phyloP scores from a whole-genome alignment of 2,888 invertebrate species.

The Dynastes tityus region DNA sequence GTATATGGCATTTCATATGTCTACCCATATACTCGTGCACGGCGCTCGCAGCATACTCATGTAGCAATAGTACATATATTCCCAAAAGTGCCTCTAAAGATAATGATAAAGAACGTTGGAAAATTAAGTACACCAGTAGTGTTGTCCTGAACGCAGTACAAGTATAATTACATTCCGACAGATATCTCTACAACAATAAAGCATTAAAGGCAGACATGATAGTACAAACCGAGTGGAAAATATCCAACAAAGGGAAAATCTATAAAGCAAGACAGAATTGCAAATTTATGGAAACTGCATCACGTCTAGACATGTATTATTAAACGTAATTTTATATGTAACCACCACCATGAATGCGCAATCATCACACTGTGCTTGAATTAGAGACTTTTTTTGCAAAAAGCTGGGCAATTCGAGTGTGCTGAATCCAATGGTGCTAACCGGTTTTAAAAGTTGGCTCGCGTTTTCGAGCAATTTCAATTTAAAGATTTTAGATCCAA shows the following conservation, averaged over 20 bases:
- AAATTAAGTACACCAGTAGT: slow-evolving; percentile 1
- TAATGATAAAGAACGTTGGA: slow-evolving; percentile 14
- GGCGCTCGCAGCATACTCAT: too few relatives aligned
- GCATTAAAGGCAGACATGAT: slow-evolving; percentile 34
- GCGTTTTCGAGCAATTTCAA: too few relatives aligned
- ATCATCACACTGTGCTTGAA: too few relatives aligned
- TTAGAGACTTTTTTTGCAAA: too few relatives aligned
- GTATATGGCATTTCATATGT: neutral
- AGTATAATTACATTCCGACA: slow-evolving; percentile 32
- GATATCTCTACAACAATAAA: slow-evolving; percentile 30
- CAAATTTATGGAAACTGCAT: slow-evolving; percentile 42
- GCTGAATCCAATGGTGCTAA: too few relatives aligned
- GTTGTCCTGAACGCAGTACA: neutral
- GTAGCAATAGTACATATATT: neutral
- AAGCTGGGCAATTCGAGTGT: too few relatives aligned
- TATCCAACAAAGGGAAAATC: slow-evolving; percentile 15
- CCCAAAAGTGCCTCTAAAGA: slow-evolving; percentile 19
- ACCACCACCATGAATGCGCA: slow-evolving; percentile 11
- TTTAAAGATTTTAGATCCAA: too few relatives aligned
- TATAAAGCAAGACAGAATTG: slow-evolving; percentile 35
- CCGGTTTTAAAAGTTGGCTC: too few relatives aligned
- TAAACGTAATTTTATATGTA: slow-evolving; percentile 13
- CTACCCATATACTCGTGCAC: neutral
- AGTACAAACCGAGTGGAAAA: slow-evolving; percentile 19
- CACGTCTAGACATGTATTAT: slow-evolving; percentile 36